Evolutionary conservation across 2,888 invertebrate genomes (phyloP), one percentile per base, ranked within the genome.

Genomic region (Podotricha telesiphe): DNA sequence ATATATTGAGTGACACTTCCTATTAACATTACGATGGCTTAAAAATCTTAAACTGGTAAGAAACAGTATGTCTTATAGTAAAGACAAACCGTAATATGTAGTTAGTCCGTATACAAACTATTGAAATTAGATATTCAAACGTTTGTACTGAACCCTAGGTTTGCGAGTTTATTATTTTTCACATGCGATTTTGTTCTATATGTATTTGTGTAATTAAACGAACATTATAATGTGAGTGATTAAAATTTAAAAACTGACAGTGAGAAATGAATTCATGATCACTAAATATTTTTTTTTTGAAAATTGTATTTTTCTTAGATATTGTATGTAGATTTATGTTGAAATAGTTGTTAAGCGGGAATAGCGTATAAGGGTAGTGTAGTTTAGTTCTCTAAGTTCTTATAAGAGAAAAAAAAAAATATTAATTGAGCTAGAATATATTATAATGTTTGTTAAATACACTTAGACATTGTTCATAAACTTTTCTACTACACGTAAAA

Each of bases 341-440:
- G 22, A n/a, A 15, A 11, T 34, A 53, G 53, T 37, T 17, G n/a
- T 55, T 37, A 53, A 34, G n/a, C 11, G 11, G 34, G 17, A 37
- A 55, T 55, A 17, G 17, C 5, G 10, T 34, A 1, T 55, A 55
- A 19, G 19, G 55, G 34, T 55, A 55, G 34, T 17, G 17, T 17
- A 15, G 11, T 45, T 34, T 55, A 28, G 28, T 4, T 53, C 17
- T 55, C 22, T 34, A 34, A 28, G 28, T 4, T 53, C 17, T 55
- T 55, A 37, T 55, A 55, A 37, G 34, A 37, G 37, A 55, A 55
- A 28, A 34, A 55, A 19, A 28, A 17, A 53, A 8, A 13, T 53
- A 11, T 34, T 55, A 34, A 55, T 55, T 55, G 37, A 55, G 55
- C 55, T 55, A 55, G 17, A 34, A 55, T 55, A 55, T 55, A 55